Evolutionary conservation across 2,888 invertebrate species (phyloP).

Genomic region (Nowickia ferox): DNA sequence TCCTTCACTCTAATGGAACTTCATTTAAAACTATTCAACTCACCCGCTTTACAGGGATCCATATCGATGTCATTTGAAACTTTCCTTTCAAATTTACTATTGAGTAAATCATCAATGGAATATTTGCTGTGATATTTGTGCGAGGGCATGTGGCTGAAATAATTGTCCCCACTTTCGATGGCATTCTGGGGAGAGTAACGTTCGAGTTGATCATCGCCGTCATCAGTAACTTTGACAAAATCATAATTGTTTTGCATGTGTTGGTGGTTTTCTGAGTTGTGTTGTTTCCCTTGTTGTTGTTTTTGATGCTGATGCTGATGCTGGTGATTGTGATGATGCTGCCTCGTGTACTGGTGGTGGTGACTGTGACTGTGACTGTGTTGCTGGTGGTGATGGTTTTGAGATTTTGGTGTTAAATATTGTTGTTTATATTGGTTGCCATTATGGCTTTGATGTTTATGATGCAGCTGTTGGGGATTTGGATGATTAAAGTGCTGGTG

Average conservation of each 20-base stretch:
- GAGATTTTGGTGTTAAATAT: constrained; percentile 70
- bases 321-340: constrained; percentile 65
- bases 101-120: constrained; percentile 88
- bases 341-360: constrained; percentile 63
- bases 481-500: constrained; percentile 72
- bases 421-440: constrained; percentile 63
- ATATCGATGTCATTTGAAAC: constrained; percentile 90
- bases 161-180: constrained; percentile 50
- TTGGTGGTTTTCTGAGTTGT: constrained; percentile 61
- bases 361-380: constrained; percentile 67
- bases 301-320: constrained; percentile 71
- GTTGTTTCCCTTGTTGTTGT: constrained; percentile 68
- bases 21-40: constrained; percentile 80
- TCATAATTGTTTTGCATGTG: constrained; percentile 60
- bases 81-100: constrained; percentile 86
- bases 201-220: constrained; percentile 35
- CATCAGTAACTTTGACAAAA: constrained; percentile 26
- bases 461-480: constrained; percentile 68
- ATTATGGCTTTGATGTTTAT: constrained; percentile 56
- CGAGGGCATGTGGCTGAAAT: constrained; percentile 60
- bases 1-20: neutral
- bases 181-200: constrained; percentile 24
- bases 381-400: constrained; percentile 72
- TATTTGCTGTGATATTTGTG: constrained; percentile 83
- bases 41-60: constrained; percentile 95